Percentiles rank a stretch among this genome's conserved stretches.
Evolutionary conservation across 1,140 invertebrate species (phyloP).

Genomic region (Apis florea): DNA sequence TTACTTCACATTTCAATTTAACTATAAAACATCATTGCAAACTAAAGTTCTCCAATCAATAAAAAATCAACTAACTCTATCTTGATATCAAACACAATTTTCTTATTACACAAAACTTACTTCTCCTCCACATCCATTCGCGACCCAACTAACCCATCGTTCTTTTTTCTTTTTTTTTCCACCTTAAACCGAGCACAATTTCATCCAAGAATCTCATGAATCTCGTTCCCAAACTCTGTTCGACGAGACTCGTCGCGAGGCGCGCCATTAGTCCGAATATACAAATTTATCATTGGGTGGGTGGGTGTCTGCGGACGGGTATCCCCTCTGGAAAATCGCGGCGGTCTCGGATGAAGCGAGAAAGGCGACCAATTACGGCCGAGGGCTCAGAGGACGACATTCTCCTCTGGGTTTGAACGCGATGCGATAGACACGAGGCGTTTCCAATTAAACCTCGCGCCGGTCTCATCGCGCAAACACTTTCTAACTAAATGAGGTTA

Average conservation of each 20-base stretch:
- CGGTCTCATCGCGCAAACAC: constrained; percentile 52
- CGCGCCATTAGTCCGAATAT: constrained; percentile 36
- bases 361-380: constrained; percentile 54
- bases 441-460: constrained; percentile 76
- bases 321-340: constrained; percentile 27
- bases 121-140: no score
- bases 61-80: no score
- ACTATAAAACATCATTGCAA: no score
- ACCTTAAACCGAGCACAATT: no score
- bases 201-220: background rate
- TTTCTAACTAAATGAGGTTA: constrained; percentile 67
- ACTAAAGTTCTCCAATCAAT: no score
- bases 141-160: no score
- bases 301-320: background rate
- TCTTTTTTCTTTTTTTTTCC: no score
- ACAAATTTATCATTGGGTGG: constrained; percentile 35
- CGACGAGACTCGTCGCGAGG: background rate
- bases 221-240: background rate
- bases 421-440: constrained; percentile 68
- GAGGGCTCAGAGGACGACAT: constrained; percentile 56
- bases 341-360: constrained; percentile 38
- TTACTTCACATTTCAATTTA: no score
- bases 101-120: no score
- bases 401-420: constrained; percentile 49
- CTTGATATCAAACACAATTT: no score